A percentile compares a stretch with the other conserved stretches of the same genome.
phyloP scores from a whole-genome alignment of 2,888 invertebrate genomes.

The Stictocephala bisonia region DNA sequence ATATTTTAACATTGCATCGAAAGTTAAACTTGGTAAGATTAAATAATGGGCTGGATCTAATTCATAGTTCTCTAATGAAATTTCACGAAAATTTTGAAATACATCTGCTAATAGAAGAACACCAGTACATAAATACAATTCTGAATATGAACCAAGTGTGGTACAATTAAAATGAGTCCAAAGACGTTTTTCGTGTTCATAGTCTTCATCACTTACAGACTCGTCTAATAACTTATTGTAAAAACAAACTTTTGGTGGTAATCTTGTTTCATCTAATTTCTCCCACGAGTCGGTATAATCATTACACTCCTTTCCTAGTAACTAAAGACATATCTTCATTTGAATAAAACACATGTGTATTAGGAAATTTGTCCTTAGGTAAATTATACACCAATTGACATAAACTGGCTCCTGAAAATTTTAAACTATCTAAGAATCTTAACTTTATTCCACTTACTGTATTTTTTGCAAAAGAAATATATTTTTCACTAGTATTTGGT shows the following conservation, averaged over 20 bases:
- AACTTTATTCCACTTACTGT: background rate
- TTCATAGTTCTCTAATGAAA: slow-evolving; percentile 56
- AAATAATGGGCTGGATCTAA: slow-evolving; percentile 62
- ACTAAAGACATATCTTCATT: slow-evolving; percentile 16
- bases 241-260: slow-evolving; percentile 58
- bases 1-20: slow-evolving; percentile 62
- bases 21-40: slow-evolving; percentile 62
- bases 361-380: slow-evolving; percentile 7
- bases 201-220: slow-evolving; percentile 52
- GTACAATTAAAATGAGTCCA: slow-evolving; percentile 58
- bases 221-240: slow-evolving; percentile 52
- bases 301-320: slow-evolving; percentile 51
- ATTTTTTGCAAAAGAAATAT: slow-evolving; percentile 26
- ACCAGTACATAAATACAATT: slow-evolving; percentile 61
- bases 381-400: slow-evolving; percentile 1
- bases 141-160: slow-evolving; percentile 58
- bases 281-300: slow-evolving; percentile 53
- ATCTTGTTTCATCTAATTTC: slow-evolving; percentile 44
- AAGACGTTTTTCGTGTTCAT: slow-evolving; percentile 57
- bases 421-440: slow-evolving; percentile 30
- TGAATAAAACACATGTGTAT: slow-evolving; percentile 37
- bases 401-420: slow-evolving; percentile 11
- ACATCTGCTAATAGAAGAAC: slow-evolving; percentile 60
- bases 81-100: slow-evolving; percentile 61
- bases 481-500: slow-evolving; percentile 34